phyloP scores from a whole-genome alignment of 2,797 vertebrate genomes.

The Microctenopoma stevenorrisi region DNA sequence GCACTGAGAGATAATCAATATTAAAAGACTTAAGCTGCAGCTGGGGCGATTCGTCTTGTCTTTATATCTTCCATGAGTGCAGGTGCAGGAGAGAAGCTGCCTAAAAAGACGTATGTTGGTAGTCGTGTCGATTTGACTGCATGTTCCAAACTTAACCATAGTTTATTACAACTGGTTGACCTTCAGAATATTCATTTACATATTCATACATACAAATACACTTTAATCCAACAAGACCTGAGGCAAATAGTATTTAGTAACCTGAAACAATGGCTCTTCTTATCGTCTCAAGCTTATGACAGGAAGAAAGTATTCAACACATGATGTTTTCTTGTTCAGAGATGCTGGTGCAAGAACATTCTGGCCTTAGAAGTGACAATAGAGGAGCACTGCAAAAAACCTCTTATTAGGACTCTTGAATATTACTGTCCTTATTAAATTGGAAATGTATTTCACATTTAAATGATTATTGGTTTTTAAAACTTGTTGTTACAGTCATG shows the following conservation, averaged over 20 bases:
- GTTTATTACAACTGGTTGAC: not conserved
- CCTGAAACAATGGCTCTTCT: constrained; percentile 2
- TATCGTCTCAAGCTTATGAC: not conserved
- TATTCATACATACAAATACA: not conserved
- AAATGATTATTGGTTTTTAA: not conserved
- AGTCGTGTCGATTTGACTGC: not conserved
- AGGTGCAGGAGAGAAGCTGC: not conserved
- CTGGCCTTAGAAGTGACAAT: constrained; percentile 20
- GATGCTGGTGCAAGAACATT: constrained; percentile 15
- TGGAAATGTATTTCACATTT: constrained; percentile 6
- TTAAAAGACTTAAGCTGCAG: not conserved
- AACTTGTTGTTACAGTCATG: too few species aligned
- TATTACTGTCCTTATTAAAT: constrained; percentile 11
- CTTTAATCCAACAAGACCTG: not conserved
- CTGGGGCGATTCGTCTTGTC: too few species aligned
- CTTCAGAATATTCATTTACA: constrained; percentile 1
- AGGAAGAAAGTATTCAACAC: not conserved
- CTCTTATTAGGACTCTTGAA: constrained; percentile 12
- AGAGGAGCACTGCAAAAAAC: constrained; percentile 7
- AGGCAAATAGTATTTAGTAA: constrained; percentile 10
- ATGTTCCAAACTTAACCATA: not conserved
- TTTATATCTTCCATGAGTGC: not conserved
- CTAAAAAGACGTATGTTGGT: not conserved
- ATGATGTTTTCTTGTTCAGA: constrained; percentile 19
- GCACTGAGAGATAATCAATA: not conserved